Evolutionary conservation across 2,797 vertebrate genomes (phyloP).

Genomic region (Gadopsis marmoratus): DNA sequence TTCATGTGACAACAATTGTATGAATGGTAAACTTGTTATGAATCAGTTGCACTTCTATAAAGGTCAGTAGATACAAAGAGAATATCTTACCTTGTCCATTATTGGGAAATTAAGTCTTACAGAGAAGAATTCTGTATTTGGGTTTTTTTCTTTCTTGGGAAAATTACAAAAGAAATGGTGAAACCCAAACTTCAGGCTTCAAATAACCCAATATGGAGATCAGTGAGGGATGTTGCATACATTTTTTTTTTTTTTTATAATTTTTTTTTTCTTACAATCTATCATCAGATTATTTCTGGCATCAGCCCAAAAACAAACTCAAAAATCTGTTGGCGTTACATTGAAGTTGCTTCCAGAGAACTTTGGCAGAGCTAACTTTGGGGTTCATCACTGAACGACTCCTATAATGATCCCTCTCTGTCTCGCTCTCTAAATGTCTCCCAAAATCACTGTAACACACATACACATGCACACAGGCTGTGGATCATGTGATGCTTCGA

Average conservation of each 20-base stretch:
- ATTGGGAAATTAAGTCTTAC: not conserved
- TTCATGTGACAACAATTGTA: not conserved
- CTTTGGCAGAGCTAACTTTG: slow-evolving; percentile 32
- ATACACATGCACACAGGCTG: slow-evolving; percentile 2
- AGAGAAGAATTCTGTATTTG: not conserved
- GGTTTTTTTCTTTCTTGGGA: not conserved
- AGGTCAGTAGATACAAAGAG: not conserved
- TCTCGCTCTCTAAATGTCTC: slow-evolving; percentile 18
- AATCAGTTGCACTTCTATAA: not conserved
- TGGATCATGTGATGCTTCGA: slow-evolving; percentile 68
- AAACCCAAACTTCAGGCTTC: not conserved
- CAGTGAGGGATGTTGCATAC: not conserved
- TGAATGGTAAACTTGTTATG: not conserved
- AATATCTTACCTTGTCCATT: too few relatives aligned
- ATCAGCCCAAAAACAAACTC: not conserved
- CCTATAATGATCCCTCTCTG: slow-evolving; percentile 44
- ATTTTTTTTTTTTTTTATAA: too few relatives aligned
- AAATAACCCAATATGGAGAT: not conserved
- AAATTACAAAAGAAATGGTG: not conserved
- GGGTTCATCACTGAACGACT: slow-evolving; percentile 21
- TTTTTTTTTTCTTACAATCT: slow-evolving; percentile 2
- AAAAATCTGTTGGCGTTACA: slow-evolving; percentile 14
- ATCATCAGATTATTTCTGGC: slow-evolving; percentile 12
- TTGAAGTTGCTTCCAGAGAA: slow-evolving; percentile 13
- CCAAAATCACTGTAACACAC: slow-evolving; percentile 21